Conservation (phyloP, 2,797 vertebrate genomes). For the Morus bassanus region DNA sequence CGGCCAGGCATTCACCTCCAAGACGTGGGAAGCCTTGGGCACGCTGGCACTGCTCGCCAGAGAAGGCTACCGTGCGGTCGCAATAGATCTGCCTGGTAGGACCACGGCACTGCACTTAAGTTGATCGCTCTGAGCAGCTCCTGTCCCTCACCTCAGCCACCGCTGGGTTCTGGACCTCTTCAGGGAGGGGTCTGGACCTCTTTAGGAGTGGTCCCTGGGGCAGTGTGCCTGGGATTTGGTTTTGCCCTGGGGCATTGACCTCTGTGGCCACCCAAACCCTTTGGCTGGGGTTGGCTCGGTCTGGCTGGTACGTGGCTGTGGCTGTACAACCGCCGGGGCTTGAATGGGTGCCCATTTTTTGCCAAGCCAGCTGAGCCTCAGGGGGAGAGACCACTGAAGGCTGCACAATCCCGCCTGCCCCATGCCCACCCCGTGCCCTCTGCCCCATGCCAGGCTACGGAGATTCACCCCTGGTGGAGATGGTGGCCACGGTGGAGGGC, state of each 20-base stretch:
- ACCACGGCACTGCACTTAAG: neutral
- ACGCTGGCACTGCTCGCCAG: conserved; percentile 86
- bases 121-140: neutral
- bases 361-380: neutral
- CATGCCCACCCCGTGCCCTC: rapidly evolving
- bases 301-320: rapidly evolving
- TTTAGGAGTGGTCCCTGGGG: neutral
- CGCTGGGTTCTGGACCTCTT: neutral
- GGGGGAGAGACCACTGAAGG: neutral
- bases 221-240: neutral
- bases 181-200: too few relatives aligned
- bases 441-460: conserved; percentile 83
- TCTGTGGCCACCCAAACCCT: neutral
- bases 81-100: conserved; percentile 95
- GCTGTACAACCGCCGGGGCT: rapidly evolving
- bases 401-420: neutral
- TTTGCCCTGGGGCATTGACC: neutral
- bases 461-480: conserved; percentile 80
- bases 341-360: rapidly evolving
- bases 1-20: conserved; percentile 91
- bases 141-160: neutral
- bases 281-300: neutral
- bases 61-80: conserved; percentile 87
- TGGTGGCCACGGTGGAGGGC: conserved; percentile 79
- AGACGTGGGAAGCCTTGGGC: conserved; percentile 92